A percentile compares a stretch with the other conserved stretches of the same genome.
phyloP scores from a whole-genome alignment of 2,888 invertebrate species.

The Hyalella azteca region DNA sequence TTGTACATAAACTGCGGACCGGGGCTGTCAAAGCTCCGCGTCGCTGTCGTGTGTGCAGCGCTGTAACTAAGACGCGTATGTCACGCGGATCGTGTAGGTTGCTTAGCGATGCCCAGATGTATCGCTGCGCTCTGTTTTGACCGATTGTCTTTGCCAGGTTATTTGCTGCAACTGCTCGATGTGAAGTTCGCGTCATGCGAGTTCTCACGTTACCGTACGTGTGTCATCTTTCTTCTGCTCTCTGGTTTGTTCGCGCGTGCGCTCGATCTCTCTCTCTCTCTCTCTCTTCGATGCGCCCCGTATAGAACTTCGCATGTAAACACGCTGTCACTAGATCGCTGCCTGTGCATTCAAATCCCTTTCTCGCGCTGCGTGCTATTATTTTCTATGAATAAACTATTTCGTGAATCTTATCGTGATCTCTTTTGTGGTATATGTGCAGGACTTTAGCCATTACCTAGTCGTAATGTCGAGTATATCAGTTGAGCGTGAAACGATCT shows the following conservation, averaged over 20 bases:
- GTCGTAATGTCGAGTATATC: not conserved
- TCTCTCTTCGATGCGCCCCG: not conserved
- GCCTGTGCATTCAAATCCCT: not conserved
- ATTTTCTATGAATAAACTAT: constrained; percentile 36
- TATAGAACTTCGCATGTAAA: no score
- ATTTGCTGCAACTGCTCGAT: constrained; percentile 23
- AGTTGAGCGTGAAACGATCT: not conserved
- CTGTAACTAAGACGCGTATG: constrained; percentile 8
- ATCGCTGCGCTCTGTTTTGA: constrained; percentile 26
- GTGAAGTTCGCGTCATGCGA: not conserved
- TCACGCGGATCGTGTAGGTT: constrained; percentile 14
- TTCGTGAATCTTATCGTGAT: constrained; percentile 23
- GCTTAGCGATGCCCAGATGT: not conserved
- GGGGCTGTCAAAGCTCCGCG: not conserved
- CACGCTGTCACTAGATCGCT: not conserved
- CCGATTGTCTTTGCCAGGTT: constrained; percentile 16
- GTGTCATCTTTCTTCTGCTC: not conserved
- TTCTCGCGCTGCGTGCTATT: not conserved
- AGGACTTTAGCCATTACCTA: not conserved
- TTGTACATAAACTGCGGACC: not conserved
- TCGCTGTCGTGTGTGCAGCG: not conserved
- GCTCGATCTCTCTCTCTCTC: not conserved
- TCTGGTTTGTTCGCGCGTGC: not conserved
- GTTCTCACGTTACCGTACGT: constrained; percentile 16
- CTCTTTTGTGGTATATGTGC: constrained; percentile 14